Evolutionary conservation across 2,888 invertebrate species (phyloP).

Genomic region (Mayetiola destructor): DNA sequence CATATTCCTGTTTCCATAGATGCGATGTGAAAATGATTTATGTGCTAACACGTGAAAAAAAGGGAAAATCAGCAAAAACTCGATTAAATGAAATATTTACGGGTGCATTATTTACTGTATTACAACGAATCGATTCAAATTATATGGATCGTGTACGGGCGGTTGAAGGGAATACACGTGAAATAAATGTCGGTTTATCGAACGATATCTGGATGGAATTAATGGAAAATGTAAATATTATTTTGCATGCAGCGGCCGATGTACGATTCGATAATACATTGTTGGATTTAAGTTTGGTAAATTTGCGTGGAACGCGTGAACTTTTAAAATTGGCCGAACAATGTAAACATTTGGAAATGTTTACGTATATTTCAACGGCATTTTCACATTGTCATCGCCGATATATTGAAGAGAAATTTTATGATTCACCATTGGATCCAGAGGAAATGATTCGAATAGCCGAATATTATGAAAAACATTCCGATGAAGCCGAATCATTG

Average conservation of each 20-base stretch:
- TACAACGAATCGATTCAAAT: constrained; percentile 18
- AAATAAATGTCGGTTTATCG: constrained; percentile 20
- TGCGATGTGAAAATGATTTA: constrained; percentile 21
- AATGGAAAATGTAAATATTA: constrained; percentile 22
- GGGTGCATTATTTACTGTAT: constrained; percentile 16
- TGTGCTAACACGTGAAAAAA: constrained; percentile 20
- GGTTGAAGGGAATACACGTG: constrained; percentile 22
- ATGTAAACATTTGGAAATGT: constrained; percentile 17
- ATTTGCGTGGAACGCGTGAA: constrained; percentile 24
- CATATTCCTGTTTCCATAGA: constrained; percentile 16
- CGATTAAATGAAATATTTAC: constrained; percentile 19
- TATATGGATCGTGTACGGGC: constrained; percentile 21
- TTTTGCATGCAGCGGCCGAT: constrained; percentile 24
- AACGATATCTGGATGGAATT: constrained; percentile 19
- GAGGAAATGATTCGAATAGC: constrained; percentile 21
- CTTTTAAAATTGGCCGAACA: constrained; percentile 20
- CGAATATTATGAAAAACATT: constrained; percentile 17
- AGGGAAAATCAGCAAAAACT: constrained; percentile 18
- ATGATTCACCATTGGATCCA: constrained; percentile 22
- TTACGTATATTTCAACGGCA: constrained; percentile 25
- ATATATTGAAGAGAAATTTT: constrained; percentile 22
- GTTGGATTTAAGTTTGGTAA: constrained; percentile 19
- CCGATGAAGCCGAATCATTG: constrained; percentile 11
- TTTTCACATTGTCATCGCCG: constrained; percentile 19
- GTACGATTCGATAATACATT: constrained; percentile 24